phyloP scores from a whole-genome alignment of 2,113 vertebrate species.

The Vidua macroura region DNA sequence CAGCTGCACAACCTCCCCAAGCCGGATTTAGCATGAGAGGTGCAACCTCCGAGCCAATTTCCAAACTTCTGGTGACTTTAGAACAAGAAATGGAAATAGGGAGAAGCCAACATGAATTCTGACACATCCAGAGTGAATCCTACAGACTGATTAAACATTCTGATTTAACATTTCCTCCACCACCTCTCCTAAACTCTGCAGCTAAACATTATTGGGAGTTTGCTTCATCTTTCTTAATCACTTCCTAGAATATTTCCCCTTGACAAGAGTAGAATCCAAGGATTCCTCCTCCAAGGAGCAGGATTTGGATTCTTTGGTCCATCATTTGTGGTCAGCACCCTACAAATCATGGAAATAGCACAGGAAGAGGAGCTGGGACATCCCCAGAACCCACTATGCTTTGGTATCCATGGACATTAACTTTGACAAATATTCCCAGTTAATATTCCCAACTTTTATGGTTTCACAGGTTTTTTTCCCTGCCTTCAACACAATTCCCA shows the following conservation, averaged over 20 bases:
- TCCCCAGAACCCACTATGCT: not conserved
- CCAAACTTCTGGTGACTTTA: not conserved
- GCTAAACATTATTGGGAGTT: not conserved
- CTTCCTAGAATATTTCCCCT: not conserved
- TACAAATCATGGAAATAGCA: fast-evolving
- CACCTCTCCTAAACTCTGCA: not conserved
- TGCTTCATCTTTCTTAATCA: too few species aligned
- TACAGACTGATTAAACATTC: not conserved
- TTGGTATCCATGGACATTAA: not conserved
- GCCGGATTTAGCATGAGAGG: fast-evolving
- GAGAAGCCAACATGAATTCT: not conserved
- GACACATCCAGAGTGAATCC: not conserved
- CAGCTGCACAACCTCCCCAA: not conserved
- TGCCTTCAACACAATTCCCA: not conserved
- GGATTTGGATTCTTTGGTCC: not conserved
- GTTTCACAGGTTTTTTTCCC: not conserved
- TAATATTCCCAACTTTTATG: not conserved
- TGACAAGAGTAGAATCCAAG: too few species aligned
- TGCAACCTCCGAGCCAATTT: not conserved
- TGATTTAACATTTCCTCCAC: not conserved
- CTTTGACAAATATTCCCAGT: not conserved
- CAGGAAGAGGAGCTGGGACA: not conserved
- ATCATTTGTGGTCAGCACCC: not conserved
- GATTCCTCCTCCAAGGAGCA: not conserved
- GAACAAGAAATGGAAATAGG: not conserved